Base-by-base conservation (phyloP, 2,888 invertebrate species). In the Selenia dentaria region DNA sequence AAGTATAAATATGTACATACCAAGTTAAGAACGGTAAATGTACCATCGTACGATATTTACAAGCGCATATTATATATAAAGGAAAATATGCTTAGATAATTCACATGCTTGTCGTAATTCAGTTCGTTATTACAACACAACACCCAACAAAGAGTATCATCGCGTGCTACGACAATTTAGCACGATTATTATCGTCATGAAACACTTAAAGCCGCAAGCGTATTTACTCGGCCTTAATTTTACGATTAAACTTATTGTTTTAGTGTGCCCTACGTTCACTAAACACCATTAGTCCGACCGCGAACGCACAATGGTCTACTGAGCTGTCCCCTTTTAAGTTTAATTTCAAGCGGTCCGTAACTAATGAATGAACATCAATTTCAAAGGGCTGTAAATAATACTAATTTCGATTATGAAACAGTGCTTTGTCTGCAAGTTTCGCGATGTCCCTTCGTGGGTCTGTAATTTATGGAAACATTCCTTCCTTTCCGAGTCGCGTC, bases 161-260 rank as follows among this genome's bases (percentile, higher is more conserved):
- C 27, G 47, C 47, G 47, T 47, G 47, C 41, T 24, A 20, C 16
- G 27, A 6, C 27, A 24, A 31, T 33, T 40, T 27, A 28, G 26
- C 36, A 10, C 16, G 32, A 45, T 38, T 34, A 33, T 34, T 27
- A 33, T 34, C 44, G 28, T 32, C 32, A 41, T 31, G 29, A 32
- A 38, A 32, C 35, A 10, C 16, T 27, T 28, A 10, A 11, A 34
- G 27, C 38, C 38, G 36, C 47, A 16, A 26, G 36, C 32, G 41
- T 37, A 45, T 32, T 12, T 32, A 33, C 29, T 31, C 27, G 46
- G 16, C 46, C 40, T 33, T 47, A 47, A 47, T 40, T 32, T 4
- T 26, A 39, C 28, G 29, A 45, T 45, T 34, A 34, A 34, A 22
- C 20, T 9, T 26, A 26, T 18, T 18, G 24, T 18, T 26, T 16